Evolutionary conservation across 2,888 invertebrate genomes (phyloP).

Genomic region (Synergus laeviventris): DNA sequence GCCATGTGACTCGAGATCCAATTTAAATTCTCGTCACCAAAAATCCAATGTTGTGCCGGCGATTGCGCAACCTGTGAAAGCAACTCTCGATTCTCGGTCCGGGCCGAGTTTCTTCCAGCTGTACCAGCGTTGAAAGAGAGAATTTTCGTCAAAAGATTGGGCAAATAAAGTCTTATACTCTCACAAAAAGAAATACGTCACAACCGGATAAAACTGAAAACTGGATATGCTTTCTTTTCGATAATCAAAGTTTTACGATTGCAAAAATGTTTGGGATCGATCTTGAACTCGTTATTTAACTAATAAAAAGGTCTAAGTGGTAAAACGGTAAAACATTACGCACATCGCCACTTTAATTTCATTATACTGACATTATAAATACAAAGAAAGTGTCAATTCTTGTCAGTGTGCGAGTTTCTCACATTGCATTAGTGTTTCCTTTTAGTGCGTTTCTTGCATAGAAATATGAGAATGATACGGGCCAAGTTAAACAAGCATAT

Average conservation of each 20-base stretch:
- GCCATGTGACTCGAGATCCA: slow-evolving; percentile 44
- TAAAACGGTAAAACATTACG: neutral
- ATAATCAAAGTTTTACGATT: neutral
- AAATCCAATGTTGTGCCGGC: slow-evolving; percentile 52
- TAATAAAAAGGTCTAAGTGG: neutral
- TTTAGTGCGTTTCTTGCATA: neutral
- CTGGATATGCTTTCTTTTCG: neutral
- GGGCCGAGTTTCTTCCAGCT: slow-evolving; percentile 20
- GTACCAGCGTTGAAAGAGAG: neutral
- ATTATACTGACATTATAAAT: neutral
- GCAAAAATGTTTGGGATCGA: neutral
- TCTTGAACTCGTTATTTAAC: neutral
- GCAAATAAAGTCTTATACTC: neutral
- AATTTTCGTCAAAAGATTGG: slow-evolving; percentile 30
- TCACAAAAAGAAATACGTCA: neutral
- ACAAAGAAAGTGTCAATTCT: neutral
- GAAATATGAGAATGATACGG: no score
- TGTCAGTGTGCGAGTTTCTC: neutral
- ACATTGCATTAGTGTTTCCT: neutral
- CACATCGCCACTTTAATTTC: neutral
- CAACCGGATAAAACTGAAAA: neutral
- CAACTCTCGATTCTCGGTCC: slow-evolving; percentile 56
- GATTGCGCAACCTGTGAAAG: slow-evolving; percentile 64
- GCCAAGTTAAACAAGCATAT: no score
- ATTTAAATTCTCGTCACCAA: slow-evolving; percentile 59